These are phyloP conservation scores for Hirtodrosophila histrioides DNA, from an alignment of 2,888 invertebrate genomes.

Conservation along the genomic window DNA sequence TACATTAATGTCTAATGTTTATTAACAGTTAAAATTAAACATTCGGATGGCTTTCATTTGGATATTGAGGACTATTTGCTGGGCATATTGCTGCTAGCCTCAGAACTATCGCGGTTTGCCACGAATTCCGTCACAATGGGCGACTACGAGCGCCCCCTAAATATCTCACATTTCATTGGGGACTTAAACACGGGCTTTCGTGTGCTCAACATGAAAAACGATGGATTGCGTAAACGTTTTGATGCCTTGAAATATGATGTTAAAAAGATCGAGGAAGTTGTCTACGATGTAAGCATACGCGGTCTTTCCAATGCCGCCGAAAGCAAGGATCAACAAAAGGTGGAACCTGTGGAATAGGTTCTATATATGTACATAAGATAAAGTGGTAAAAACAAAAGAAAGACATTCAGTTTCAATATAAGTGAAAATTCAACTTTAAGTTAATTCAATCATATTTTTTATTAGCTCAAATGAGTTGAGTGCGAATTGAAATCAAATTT, in stretches of 20 bases:
- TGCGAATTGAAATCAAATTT: constrained; percentile 12
- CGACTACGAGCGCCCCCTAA: constrained; percentile 91
- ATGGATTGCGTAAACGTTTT: constrained; percentile 92
- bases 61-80: constrained; percentile 96
- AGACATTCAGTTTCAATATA: constrained; percentile 3
- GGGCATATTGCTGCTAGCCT: constrained; percentile 92
- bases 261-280: constrained; percentile 96
- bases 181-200: constrained; percentile 96
- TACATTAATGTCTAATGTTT: neutral
- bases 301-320: constrained; percentile 85
- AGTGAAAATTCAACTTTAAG: constrained; percentile 18
- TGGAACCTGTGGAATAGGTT: constrained; percentile 30
- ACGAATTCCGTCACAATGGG: constrained; percentile 94
- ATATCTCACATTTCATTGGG: constrained; percentile 93
- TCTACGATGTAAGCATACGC: constrained; percentile 92
- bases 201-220: constrained; percentile 95
- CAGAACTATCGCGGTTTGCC: constrained; percentile 92
- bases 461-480: neutral
- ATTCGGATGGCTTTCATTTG: constrained; percentile 92
- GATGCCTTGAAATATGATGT: constrained; percentile 96
- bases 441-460: constrained; percentile 5
- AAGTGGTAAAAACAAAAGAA: constrained; percentile 9
- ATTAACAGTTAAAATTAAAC: constrained; percentile 87
- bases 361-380: constrained; percentile 12
- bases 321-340: constrained; percentile 37